Percentiles rank a stretch among this genome's conserved stretches.
phyloP scores from a whole-genome alignment of 2,113 vertebrate species.

The Ginglymostoma cirratum region DNA sequence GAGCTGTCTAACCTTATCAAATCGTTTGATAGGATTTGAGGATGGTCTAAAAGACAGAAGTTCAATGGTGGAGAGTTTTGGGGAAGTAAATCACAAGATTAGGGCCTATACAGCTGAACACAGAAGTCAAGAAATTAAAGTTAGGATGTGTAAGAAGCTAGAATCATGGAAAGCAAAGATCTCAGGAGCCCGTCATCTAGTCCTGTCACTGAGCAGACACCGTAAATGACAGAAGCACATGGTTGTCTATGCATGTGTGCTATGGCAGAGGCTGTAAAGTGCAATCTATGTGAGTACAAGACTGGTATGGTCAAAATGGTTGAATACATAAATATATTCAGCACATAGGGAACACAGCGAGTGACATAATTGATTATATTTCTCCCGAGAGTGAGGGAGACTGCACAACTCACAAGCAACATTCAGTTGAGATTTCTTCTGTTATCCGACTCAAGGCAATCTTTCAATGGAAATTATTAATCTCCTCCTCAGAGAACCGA shows the following conservation, averaged over 20 bases:
- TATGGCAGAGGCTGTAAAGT: not conserved
- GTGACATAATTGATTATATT: not conserved
- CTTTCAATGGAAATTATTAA: slow-evolving; percentile 21
- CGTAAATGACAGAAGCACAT: not conserved
- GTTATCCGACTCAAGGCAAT: not conserved
- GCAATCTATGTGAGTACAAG: not conserved
- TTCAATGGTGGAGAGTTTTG: not conserved
- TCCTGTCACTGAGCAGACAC: not conserved
- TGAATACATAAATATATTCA: not conserved
- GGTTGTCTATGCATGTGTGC: not conserved
- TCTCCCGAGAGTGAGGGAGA: not conserved
- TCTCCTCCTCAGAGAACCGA: not conserved
- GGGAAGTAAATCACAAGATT: not conserved
- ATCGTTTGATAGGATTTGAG: not conserved
- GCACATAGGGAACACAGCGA: not conserved
- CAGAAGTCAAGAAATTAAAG: not conserved
- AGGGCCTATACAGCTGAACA: not conserved
- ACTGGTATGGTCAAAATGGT: not conserved
- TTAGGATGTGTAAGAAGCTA: not conserved
- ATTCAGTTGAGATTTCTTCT: not conserved
- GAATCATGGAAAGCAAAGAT: not conserved
- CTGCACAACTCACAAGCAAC: not conserved
- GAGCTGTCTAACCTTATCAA: no score
- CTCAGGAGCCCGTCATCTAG: not conserved
- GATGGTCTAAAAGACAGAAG: not conserved